A percentile compares a stretch with the other conserved stretches of the same genome.
phyloP scores from a whole-genome alignment of 2,113 vertebrate species.

The Entelurus aequoreus region DNA sequence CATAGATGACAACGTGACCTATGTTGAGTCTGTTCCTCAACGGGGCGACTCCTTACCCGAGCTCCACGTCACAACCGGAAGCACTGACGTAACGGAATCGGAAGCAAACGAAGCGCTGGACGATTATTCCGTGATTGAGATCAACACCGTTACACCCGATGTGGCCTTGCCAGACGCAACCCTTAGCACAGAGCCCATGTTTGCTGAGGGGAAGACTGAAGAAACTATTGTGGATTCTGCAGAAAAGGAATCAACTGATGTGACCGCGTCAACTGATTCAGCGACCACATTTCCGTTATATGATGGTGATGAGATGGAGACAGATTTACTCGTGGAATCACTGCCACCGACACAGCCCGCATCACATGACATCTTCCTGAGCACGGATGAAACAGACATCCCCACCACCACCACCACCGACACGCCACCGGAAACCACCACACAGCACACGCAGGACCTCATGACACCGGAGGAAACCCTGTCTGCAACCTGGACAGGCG shows the following conservation, averaged over 20 bases:
- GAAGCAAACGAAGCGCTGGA: conserved; percentile 45
- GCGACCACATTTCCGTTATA: conserved; percentile 28
- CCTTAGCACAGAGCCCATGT: conserved; percentile 56
- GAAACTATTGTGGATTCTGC: conserved; percentile 45
- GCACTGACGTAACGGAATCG: conserved; percentile 11
- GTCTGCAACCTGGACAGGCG: conserved; percentile 12
- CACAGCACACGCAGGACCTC: conserved; percentile 10
- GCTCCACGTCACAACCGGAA: conserved; percentile 13
- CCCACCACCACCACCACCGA: conserved; percentile 9
- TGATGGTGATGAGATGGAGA: conserved; percentile 6
- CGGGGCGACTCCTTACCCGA: conserved; percentile 38
- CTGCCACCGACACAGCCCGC: conserved; percentile 10
- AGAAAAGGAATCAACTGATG: conserved; percentile 32
- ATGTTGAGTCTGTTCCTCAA: conserved; percentile 16
- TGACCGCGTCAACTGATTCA: conserved; percentile 23
- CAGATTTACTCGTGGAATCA: conserved; percentile 20
- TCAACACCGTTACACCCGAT: conserved; percentile 60
- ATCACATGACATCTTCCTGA: conserved; percentile 4
- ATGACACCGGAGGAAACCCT: conserved; percentile 12
- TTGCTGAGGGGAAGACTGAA: conserved; percentile 59
- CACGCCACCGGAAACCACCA: not conserved
- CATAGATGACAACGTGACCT: conserved; percentile 6
- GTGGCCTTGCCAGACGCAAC: conserved; percentile 43
- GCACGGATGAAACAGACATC: conserved; percentile 5
- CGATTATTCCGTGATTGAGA: conserved; percentile 46